Conservation (phyloP, 2,888 invertebrate species). For the Cetonia aurata region DNA sequence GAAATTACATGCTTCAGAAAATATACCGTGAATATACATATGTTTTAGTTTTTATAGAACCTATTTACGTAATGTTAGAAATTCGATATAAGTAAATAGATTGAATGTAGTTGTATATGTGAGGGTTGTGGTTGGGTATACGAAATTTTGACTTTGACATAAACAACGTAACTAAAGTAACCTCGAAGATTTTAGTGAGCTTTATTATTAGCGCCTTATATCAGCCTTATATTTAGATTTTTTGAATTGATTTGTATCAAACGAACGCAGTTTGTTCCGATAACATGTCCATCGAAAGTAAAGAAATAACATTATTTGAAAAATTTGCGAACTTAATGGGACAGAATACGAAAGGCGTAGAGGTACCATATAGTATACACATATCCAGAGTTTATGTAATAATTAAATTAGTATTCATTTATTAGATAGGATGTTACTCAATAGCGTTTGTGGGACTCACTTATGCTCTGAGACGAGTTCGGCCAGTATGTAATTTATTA, state of each 20-base stretch:
- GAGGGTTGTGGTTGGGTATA: background rate
- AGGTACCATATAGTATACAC: slow-evolving; percentile 55
- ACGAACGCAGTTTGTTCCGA: background rate
- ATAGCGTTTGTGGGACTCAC: slow-evolving; percentile 68
- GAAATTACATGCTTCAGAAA: too few relatives aligned
- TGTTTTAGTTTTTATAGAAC: too few relatives aligned
- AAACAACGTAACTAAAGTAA: slow-evolving; percentile 45
- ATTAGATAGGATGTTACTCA: slow-evolving; percentile 70
- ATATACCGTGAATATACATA: too few relatives aligned
- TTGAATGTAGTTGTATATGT: slow-evolving; percentile 16
- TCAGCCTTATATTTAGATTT: slow-evolving; percentile 49
- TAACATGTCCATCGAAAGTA: slow-evolving; percentile 36
- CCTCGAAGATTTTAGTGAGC: slow-evolving; percentile 49
- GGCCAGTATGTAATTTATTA: slow-evolving; percentile 66
- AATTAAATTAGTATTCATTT: slow-evolving; percentile 49
- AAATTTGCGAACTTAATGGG: slow-evolving; percentile 61
- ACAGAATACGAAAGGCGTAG: slow-evolving; percentile 63
- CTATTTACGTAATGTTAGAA: background rate
- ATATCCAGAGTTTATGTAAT: slow-evolving; percentile 19
- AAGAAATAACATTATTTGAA: slow-evolving; percentile 53
- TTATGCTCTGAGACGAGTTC: slow-evolving; percentile 68
- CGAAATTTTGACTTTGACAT: slow-evolving; percentile 14
- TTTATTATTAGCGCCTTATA: slow-evolving; percentile 53
- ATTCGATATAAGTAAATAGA: slow-evolving; percentile 30
- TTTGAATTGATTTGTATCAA: slow-evolving; percentile 17